phyloP scores from a whole-genome alignment of 37 sponge, comb jelly and placozoan species.

The Crambe crambe region DNA sequence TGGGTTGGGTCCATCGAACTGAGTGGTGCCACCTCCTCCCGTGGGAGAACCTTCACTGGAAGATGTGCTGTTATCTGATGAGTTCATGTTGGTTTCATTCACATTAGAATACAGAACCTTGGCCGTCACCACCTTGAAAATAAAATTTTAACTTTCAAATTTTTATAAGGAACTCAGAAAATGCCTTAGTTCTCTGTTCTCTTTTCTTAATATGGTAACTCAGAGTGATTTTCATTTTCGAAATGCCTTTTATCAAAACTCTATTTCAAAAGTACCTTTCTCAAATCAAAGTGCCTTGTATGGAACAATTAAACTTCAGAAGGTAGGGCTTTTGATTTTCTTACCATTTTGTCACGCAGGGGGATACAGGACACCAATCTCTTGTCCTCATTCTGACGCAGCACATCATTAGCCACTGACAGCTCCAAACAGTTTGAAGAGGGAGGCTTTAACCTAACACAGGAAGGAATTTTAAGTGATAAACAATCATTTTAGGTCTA shows the following conservation, averaged over 20 bases:
- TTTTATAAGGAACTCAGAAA: too few relatives aligned
- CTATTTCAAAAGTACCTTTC: too few relatives aligned
- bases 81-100: slow-evolving; percentile 61
- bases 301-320: too few relatives aligned
- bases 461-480: not conserved
- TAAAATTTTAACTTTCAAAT: not conserved
- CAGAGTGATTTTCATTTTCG: too few relatives aligned
- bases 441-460: slow-evolving; percentile 57
- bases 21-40: slow-evolving; percentile 19
- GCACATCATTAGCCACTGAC: slow-evolving; percentile 74
- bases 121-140: slow-evolving; percentile 35
- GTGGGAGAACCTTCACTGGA: slow-evolving; percentile 63
- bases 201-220: too few relatives aligned
- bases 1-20: slow-evolving; percentile 77
- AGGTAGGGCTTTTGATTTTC: too few relatives aligned
- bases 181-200: too few relatives aligned
- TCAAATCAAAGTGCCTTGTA: too few relatives aligned
- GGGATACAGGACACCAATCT: slow-evolving; percentile 64
- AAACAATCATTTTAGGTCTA: not conserved
- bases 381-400: slow-evolving; percentile 68
- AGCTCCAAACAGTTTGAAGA: slow-evolving; percentile 63
- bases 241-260: too few relatives aligned
- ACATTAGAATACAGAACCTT: slow-evolving; percentile 48
- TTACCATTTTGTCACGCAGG: slow-evolving; percentile 72
- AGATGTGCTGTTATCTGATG: slow-evolving; percentile 81